phyloP scores from a whole-genome alignment of 2,113 vertebrate species.

The Rallus limicola region DNA sequence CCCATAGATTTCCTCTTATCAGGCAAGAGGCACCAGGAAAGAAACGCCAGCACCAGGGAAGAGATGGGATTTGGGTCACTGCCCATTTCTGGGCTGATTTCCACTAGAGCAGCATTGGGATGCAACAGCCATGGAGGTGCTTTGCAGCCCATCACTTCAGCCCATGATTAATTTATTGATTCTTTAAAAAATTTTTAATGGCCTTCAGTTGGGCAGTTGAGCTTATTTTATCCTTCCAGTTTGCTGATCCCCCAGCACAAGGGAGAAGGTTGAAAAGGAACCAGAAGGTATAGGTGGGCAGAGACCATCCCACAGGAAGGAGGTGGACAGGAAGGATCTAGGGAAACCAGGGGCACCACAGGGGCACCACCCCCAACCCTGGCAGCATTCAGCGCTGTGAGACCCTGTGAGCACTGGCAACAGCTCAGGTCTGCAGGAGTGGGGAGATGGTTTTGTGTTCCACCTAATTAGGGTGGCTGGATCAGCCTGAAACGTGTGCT shows the following conservation, averaged over 20 bases:
- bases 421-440: not conserved
- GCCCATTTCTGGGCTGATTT: not conserved
- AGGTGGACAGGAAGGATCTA: not conserved
- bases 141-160: not conserved
- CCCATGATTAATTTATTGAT: not conserved
- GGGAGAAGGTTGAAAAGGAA: not conserved
- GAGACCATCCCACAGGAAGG: not conserved
- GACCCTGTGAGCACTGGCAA: not conserved
- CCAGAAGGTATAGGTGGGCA: not conserved
- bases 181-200: not conserved
- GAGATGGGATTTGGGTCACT: not conserved
- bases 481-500: not conserved
- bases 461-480: conserved; percentile 37
- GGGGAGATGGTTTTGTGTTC: not conserved
- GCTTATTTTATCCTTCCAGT: not conserved
- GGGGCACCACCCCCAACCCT: not conserved
- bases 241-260: not conserved
- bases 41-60: not conserved
- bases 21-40: not conserved
- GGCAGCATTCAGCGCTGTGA: not conserved
- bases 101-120: not conserved
- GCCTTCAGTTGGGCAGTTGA: not conserved
- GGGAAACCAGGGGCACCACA: not conserved
- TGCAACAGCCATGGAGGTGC: accelerated
- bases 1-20: not conserved